phyloP scores from a whole-genome alignment of 2,113 vertebrate species.

The Galeopterus variegatus region DNA sequence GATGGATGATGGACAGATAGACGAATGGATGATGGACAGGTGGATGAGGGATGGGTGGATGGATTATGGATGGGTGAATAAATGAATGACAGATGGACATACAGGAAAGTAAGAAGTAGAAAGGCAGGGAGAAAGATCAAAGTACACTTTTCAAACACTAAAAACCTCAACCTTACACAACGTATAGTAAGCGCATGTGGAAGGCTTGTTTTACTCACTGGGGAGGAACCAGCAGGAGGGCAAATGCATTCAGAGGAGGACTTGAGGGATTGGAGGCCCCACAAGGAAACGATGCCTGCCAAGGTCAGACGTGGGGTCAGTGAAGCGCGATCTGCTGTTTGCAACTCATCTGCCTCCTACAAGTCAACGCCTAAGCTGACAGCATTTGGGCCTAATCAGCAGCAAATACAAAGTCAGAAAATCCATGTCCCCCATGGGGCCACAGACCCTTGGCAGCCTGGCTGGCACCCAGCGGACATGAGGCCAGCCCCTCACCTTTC shows the following conservation, averaged over 20 bases:
- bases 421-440: accelerated
- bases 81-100: too few species aligned
- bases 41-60: too few species aligned
- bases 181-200: neutral
- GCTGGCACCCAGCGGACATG: neutral
- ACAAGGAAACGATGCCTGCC: neutral
- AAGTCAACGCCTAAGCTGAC: neutral
- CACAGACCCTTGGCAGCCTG: neutral
- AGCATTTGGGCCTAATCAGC: neutral
- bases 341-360: neutral
- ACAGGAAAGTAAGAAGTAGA: neutral
- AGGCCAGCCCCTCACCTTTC: accelerated
- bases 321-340: too few species aligned
- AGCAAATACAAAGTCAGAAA: neutral
- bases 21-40: neutral
- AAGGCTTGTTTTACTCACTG: neutral
- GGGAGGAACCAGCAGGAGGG: neutral
- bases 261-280: accelerated
- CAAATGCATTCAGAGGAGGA: neutral
- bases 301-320: too few species aligned
- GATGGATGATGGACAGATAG: too few species aligned
- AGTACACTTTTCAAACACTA: neutral
- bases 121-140: neutral
- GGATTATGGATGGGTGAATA: neutral
- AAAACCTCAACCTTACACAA: neutral